Evolutionary conservation across 2,113 vertebrate species (phyloP), one percentile per base, ranked within the genome.

Genomic region (Carlito syrichta): DNA sequence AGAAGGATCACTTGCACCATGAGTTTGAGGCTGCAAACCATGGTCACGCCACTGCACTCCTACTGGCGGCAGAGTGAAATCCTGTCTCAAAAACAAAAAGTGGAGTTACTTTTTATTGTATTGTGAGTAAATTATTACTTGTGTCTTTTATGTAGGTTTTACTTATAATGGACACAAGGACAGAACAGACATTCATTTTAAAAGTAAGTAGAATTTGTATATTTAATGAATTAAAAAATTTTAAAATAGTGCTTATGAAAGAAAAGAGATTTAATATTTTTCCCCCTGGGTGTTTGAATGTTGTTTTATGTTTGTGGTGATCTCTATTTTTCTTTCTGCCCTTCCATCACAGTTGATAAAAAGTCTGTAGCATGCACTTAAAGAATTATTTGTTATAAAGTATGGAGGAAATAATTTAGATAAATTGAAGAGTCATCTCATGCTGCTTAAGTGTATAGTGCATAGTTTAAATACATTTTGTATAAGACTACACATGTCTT

Each of bases 81-180:
- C n/a, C n/a, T n/a, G n/a, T n/a, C n/a, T n/a, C n/a, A n/a, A n/a
- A n/a, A n/a, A n/a, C 52, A 68, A 76, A 58, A 95, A 66, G 76
- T 90, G 68, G 38, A 83, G 45, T 79, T 25, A 38, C 2, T 89
- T 89, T 92, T 94, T 23, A 35, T 74, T 86, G 32, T 77, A 68
- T 85, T 90, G 27, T 97, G 54, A 93, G 52, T 77, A 73, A 95
- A 50, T 87, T 56, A 81, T 84, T 84, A 20, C n/a, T 95, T 22
- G 38, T 95, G 7, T 92, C 58, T 97, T 92, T 95, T 97, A 35
- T 97, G 81, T 99, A 99, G 99, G 99, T 99, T 98, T 99, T 99
- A 97, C 98, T 99, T 98, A 99, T 99, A 97, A 99, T 99, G 99
- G 99, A 99, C 98, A 99, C 99, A 97, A 99, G 99, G 98, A 99